phyloP scores from a whole-genome alignment of 1,140 invertebrate genomes.

The Drosophila ercepeae region DNA sequence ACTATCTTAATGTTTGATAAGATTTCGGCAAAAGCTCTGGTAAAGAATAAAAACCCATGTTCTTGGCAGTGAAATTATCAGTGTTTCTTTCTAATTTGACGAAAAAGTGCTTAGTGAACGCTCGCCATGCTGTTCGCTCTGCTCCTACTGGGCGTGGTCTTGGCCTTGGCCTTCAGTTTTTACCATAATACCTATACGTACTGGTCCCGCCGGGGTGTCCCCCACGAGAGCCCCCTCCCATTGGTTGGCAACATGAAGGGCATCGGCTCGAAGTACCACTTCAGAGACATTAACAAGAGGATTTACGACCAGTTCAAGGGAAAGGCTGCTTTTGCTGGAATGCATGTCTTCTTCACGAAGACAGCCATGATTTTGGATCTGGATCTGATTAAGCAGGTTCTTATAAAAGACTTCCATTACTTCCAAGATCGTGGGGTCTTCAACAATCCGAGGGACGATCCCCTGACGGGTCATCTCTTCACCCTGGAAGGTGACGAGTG shows the following conservation, averaged over 20 bases:
- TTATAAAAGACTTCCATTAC: conserved; percentile 78
- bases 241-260: conserved; percentile 75
- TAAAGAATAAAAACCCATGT: not conserved
- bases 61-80: not conserved
- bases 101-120: not conserved
- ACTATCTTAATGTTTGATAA: not conserved
- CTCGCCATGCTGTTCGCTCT: conserved; percentile 32
- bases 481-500: conserved; percentile 84
- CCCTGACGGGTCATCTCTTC: conserved; percentile 85
- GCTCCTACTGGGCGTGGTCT: conserved; percentile 30
- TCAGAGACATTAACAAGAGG: conserved; percentile 54
- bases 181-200: conserved; percentile 59
- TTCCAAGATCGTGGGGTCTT: conserved; percentile 84
- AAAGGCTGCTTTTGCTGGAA: conserved; percentile 50
- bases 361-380: conserved; percentile 56
- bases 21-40: not conserved
- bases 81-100: conserved; percentile 1
- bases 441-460: conserved; percentile 85
- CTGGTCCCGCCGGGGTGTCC: conserved; percentile 83
- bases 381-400: conserved; percentile 70
- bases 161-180: conserved; percentile 29
- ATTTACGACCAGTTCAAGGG: conserved; percentile 76
- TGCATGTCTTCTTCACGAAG: conserved; percentile 51
- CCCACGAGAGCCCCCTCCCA: conserved; percentile 65
- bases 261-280: conserved; percentile 36